Conservation (phyloP, 2,797 vertebrate species). For the Eulemur rubriventer region DNA sequence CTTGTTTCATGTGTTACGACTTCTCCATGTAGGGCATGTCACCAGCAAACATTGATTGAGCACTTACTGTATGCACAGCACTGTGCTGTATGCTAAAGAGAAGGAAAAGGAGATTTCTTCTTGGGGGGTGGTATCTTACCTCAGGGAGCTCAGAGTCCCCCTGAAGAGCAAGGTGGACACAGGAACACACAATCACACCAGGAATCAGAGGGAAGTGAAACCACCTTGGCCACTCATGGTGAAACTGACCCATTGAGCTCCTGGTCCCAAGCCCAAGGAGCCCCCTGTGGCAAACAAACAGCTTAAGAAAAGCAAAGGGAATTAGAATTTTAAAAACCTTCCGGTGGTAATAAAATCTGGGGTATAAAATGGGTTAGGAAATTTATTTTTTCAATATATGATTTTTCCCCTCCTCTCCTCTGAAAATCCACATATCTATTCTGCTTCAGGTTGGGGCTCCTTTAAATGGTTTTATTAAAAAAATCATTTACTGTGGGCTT, state of each 20-base stretch:
- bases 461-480: constrained; percentile 80
- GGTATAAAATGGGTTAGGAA: constrained; percentile 76
- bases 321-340: constrained; percentile 76
- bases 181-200: not conserved
- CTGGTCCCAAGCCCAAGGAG: constrained; percentile 12
- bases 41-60: not conserved
- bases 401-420: constrained; percentile 41
- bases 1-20: not conserved
- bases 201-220: not conserved
- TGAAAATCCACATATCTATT: constrained; percentile 74
- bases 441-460: constrained; percentile 71
- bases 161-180: not conserved
- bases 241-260: constrained; percentile 15
- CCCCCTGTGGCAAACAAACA: constrained; percentile 46
- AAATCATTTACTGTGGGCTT: constrained; percentile 82
- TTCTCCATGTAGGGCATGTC: not conserved
- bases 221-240: not conserved
- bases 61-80: not conserved
- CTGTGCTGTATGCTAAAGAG: not conserved
- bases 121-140: not conserved
- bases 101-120: not conserved
- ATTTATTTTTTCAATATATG: constrained; percentile 82
- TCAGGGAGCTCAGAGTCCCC: not conserved
- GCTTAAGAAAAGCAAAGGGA: constrained; percentile 66
- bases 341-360: constrained; percentile 74